phyloP scores from a whole-genome alignment of 2,888 invertebrate genomes.

The Lapara coniferarum region DNA sequence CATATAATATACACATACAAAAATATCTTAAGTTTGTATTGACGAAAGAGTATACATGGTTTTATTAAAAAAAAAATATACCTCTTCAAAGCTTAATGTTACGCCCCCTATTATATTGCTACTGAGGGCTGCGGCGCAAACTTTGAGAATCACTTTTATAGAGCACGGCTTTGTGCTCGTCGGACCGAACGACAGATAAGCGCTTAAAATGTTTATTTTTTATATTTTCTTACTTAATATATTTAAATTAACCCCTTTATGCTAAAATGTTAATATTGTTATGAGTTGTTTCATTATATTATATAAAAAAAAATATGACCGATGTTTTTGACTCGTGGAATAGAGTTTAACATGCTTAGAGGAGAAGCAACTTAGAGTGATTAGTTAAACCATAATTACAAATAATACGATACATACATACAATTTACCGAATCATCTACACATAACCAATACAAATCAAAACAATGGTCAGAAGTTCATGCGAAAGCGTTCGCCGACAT shows the following conservation, averaged over 20 bases:
- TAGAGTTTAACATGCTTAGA: no score
- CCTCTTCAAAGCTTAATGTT: neutral
- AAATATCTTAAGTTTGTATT: no score
- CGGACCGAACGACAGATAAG: conserved; percentile 9
- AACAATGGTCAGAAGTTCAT: no score
- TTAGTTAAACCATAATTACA: no score
- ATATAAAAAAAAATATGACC: neutral
- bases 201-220: neutral
- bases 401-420: no score
- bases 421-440: no score
- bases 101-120: neutral
- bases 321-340: no score
- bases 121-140: neutral
- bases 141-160: neutral
- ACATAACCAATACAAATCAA: no score
- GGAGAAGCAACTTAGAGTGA: no score
- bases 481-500: neutral
- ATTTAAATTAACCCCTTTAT: conserved; percentile 1
- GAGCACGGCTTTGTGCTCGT: neutral
- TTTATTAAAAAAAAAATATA: neutral
- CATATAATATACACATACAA: no score
- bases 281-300: neutral
- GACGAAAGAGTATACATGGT: no score
- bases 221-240: neutral
- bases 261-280: neutral